phyloP scores from a whole-genome alignment of 2,797 vertebrate genomes.

The Schizothorax lantsangensis region DNA sequence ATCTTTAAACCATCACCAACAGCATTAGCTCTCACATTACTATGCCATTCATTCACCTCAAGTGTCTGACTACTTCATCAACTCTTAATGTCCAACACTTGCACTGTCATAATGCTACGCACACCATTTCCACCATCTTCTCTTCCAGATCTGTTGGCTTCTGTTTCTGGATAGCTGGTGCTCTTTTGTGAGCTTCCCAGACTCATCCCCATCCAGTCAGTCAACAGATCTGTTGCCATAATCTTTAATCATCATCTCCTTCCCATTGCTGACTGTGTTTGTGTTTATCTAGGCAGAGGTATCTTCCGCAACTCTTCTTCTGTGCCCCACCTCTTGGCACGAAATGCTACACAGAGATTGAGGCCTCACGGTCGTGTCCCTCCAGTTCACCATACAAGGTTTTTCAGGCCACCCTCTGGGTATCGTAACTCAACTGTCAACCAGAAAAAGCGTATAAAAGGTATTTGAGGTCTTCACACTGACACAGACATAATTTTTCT shows the following conservation, averaged over 20 bases:
- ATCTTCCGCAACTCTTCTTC: constrained; percentile 60
- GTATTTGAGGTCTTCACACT: background rate
- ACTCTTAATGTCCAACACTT: constrained; percentile 32
- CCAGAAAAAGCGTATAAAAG: constrained; percentile 72
- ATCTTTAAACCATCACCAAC: constrained; percentile 40
- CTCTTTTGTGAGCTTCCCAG: constrained; percentile 27
- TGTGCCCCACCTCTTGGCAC: constrained; percentile 65
- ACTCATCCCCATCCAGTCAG: constrained; percentile 53
- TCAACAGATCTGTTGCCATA: constrained; percentile 53
- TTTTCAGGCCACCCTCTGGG: constrained; percentile 61
- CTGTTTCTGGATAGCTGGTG: constrained; percentile 24
- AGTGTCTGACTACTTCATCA: constrained; percentile 40
- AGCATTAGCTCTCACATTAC: constrained; percentile 36
- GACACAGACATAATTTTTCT: background rate
- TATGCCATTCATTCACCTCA: constrained; percentile 33
- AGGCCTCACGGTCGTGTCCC: constrained; percentile 56
- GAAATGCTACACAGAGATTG: constrained; percentile 65
- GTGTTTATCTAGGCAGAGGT: constrained; percentile 72
- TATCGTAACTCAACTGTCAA: constrained; percentile 69
- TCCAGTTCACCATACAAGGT: constrained; percentile 60
- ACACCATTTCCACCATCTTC: constrained; percentile 59
- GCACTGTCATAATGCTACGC: constrained; percentile 36
- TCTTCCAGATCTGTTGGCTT: constrained; percentile 29
- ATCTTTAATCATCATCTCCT: constrained; percentile 22
- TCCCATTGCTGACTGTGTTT: constrained; percentile 53